A percentile compares a stretch with the other conserved stretches of the same genome.
Conservation (phyloP, 1,140 invertebrate genomes). For the Anadara kagoshimensis region DNA sequence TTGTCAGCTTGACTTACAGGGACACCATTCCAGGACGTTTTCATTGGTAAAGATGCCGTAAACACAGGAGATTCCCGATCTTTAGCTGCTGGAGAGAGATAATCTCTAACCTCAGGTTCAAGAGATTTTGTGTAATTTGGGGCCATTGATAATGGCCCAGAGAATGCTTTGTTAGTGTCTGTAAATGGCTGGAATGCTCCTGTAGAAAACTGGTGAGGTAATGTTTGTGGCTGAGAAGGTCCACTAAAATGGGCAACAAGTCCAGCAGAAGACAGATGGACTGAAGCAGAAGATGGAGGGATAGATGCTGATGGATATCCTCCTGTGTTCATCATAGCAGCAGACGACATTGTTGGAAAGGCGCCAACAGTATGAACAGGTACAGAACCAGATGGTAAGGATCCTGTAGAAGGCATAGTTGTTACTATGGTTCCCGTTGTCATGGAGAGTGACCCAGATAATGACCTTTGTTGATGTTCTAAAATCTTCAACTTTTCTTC, state of each 20-base stretch:
- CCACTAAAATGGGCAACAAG: conserved; percentile 9
- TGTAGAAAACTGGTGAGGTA: no score
- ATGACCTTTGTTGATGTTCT: conserved; percentile 38
- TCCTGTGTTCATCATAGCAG: not conserved
- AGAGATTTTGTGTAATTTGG: no score
- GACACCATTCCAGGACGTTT: no score
- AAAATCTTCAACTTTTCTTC: conserved; percentile 48
- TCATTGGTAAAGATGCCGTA: not conserved
- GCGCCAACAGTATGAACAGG: conserved; percentile 22
- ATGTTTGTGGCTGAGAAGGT: no score
- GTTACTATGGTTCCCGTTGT: conserved; percentile 10
- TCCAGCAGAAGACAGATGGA: conserved; percentile 5
- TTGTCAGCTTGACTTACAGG: no score
- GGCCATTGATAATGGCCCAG: no score
- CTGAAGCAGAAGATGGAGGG: not conserved
- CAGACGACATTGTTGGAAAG: not conserved
- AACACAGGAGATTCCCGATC: not conserved
- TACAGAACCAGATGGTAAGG: conserved; percentile 36
- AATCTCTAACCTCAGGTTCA: not conserved
- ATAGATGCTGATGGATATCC: not conserved
- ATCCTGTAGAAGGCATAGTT: conserved; percentile 3
- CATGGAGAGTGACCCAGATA: not conserved
- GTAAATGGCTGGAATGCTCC: no score
- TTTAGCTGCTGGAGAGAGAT: conserved; percentile 3
- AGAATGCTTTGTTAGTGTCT: no score